Evolutionary conservation across 2,797 vertebrate species (phyloP).

Genomic region (Urocyon cinereoargenteus): DNA sequence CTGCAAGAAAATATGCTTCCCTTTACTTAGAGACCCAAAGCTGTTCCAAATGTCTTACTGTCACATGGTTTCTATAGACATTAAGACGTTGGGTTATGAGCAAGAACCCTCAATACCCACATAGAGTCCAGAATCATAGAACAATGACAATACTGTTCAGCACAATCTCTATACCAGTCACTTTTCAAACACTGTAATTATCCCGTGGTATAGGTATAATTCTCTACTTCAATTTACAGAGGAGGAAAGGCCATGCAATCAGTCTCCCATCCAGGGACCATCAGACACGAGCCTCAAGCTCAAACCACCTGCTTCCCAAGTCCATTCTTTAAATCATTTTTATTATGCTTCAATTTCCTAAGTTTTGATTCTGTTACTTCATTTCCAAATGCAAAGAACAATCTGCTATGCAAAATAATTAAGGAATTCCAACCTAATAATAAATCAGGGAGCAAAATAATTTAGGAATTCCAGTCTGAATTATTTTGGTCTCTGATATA

Average conservation of each 20-base stretch:
- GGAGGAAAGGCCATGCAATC: not conserved
- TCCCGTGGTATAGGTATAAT: not conserved
- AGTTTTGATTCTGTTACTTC: not conserved
- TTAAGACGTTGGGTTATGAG: not conserved
- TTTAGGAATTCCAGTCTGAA: not conserved
- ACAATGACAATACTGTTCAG: not conserved
- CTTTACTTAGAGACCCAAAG: not conserved
- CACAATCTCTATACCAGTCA: not conserved
- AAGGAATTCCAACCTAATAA: not conserved
- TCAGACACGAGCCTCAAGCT: not conserved
- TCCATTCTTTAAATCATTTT: not conserved
- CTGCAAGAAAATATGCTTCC: not conserved
- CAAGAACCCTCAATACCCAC: not conserved
- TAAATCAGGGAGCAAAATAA: not conserved
- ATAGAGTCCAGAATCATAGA: not conserved
- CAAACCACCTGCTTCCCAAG: not conserved
- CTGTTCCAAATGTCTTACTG: not conserved
- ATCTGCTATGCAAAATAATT: not conserved
- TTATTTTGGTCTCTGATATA: not conserved
- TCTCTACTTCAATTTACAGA: not conserved
- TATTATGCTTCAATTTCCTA: not conserved
- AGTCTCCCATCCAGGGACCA: accelerated
- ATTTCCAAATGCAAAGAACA: constrained; percentile 1
- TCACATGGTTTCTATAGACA: not conserved
- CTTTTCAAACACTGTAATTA: not conserved